Evolutionary conservation across 1,140 invertebrate species (phyloP).

Genomic region (Drepana arcuata): DNA sequence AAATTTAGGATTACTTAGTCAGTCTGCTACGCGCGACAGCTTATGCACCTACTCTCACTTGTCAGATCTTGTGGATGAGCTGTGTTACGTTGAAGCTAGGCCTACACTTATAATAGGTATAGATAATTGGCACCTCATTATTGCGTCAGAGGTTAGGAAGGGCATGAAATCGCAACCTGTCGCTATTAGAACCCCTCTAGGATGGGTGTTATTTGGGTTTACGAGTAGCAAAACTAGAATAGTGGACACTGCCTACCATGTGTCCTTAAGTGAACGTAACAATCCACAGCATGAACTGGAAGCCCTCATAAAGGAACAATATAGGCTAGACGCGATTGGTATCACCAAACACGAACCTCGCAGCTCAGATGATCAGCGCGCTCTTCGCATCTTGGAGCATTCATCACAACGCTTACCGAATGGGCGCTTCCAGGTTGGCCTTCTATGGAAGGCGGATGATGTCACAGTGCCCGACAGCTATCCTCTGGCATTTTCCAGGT

Average conservation of each 20-base stretch:
- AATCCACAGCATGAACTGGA: neutral
- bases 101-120: neutral
- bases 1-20: neutral
- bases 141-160: neutral
- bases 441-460: slow-evolving; percentile 1
- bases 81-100: neutral
- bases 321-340: neutral
- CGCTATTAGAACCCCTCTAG: neutral
- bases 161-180: neutral
- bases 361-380: neutral
- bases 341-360: neutral
- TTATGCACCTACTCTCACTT: neutral
- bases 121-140: slow-evolving; percentile 3
- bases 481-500: neutral
- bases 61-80: neutral
- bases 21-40: neutral
- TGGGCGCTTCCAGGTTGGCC: neutral
- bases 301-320: neutral
- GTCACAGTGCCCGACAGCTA: neutral
- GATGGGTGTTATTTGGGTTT: slow-evolving; percentile 2
- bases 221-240: slow-evolving; percentile 1
- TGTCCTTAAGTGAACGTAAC: no score
- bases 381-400: neutral
- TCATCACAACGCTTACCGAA: neutral
- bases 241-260: neutral